phyloP scores from a whole-genome alignment of 2,113 vertebrate species.

The Labeo rohita region DNA sequence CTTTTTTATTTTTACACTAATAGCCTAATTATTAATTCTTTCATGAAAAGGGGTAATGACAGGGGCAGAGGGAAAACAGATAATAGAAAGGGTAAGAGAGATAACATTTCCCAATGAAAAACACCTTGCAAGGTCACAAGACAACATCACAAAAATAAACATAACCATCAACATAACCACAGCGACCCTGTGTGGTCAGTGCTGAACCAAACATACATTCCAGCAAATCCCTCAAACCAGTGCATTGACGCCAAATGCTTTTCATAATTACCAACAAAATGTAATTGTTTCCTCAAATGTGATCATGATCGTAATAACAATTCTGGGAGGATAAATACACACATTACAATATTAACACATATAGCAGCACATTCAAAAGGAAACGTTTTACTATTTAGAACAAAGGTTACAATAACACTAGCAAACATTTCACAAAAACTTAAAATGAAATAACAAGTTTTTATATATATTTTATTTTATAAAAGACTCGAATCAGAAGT shows the following conservation, averaged over 20 bases:
- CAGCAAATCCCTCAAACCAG: background rate
- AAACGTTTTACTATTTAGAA: background rate
- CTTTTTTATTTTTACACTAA: too few relatives aligned
- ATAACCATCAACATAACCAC: background rate
- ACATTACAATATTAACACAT: too few relatives aligned
- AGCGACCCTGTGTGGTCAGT: background rate
- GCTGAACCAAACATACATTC: background rate
- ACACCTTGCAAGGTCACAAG: background rate
- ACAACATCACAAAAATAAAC: background rate
- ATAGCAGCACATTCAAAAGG: background rate
- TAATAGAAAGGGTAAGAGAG: too few relatives aligned
- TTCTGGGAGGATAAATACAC: background rate
- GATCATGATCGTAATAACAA: background rate
- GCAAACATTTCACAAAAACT: background rate
- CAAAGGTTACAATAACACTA: background rate
- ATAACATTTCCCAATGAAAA: too few relatives aligned
- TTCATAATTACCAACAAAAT: background rate
- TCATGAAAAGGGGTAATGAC: too few relatives aligned
- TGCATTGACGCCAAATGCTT: background rate
- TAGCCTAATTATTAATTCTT: too few relatives aligned
- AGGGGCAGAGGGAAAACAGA: too few relatives aligned
- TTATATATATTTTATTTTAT: too few relatives aligned
- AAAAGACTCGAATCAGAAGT: too few relatives aligned
- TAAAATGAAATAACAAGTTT: background rate
- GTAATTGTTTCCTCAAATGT: background rate